These are phyloP conservation scores for Aldrovandia affinis DNA, from an alignment of 2,797 vertebrate species.

Conservation along the genomic window DNA sequence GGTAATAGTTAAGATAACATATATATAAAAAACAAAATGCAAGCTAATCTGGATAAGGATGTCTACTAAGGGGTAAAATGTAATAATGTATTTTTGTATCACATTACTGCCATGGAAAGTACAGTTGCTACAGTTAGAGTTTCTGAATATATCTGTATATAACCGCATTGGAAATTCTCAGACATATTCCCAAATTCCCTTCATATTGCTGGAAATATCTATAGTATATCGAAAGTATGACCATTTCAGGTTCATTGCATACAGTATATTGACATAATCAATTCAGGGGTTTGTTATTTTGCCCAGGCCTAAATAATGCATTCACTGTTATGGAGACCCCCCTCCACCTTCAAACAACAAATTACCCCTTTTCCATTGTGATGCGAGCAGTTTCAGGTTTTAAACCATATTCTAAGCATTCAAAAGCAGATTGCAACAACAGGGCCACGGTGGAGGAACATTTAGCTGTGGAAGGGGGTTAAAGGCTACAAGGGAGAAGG, in stretches of 20 bases:
- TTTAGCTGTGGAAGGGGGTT: constrained; percentile 3
- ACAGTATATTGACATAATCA: not conserved
- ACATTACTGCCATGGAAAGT: not conserved
- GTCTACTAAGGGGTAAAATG: too few relatives aligned
- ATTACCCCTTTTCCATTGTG: not conserved
- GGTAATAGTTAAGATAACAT: too few relatives aligned
- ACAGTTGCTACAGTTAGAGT: not conserved
- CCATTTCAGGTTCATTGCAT: not conserved
- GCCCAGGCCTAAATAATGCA: not conserved
- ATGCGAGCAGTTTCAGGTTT: not conserved
- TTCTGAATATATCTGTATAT: not conserved
- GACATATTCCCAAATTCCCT: not conserved
- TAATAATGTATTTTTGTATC: not conserved
- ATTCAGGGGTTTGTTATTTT: not conserved
- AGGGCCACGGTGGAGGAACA: constrained; percentile 52
- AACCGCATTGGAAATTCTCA: not conserved
- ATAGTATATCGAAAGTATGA: not conserved
- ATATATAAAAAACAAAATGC: too few relatives aligned
- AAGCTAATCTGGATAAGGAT: too few relatives aligned
- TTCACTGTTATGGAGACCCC: not conserved
- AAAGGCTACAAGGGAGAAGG: constrained; percentile 39
- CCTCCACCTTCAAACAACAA: constrained; percentile 8
- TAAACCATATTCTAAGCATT: constrained; percentile 11
- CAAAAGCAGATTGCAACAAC: constrained; percentile 48
- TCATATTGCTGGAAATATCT: not conserved